Evolutionary conservation across 2,797 vertebrate genomes (phyloP), one percentile per base, ranked within the genome.

Genomic region (Alca torda): DNA sequence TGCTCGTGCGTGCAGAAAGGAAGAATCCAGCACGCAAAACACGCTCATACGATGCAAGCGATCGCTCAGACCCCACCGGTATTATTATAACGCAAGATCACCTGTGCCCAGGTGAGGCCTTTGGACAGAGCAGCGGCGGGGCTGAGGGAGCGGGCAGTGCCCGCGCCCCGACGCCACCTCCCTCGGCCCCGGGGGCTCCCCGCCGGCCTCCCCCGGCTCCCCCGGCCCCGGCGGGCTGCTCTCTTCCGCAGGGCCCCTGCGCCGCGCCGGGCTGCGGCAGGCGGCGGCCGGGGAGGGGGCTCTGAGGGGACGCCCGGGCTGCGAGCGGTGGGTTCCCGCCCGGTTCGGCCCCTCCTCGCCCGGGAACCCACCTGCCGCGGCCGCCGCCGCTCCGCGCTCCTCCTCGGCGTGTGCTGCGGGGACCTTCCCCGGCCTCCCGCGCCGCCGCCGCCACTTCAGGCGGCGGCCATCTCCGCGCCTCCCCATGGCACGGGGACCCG

Each of bases 31-130:
- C 33, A 2, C 1, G 4, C 16, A 8, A 5, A 26, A 4, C 54
- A 4, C 39, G 8, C 25, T 8, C 37, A 1, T 4, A 2, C 37
- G 5, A 1, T 1, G 31, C 20, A 5, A 31, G 56, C 5, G 3
- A 5, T 4, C 3, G 0, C 35, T 31, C 14, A 8, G 6, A 19
- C 15, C 57, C 23, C 56, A 20, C 50, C 18, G 1, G 6, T 0
- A 1, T 1, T 11, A 4, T 8, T 7, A 11, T 7, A 16, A 12
- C 0, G 63, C 37, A 5, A 6, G 8, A 17, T 4, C 64, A 37
- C 37, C 60, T 24, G 60, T 4, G 2, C 14, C 2, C 48, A 20
- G 39, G n/a, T 56, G 2, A 11, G 35, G 37, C 46, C 31, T 18
- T 8, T 11, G 23, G 24, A 48, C 64, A 15, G n/a, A 2, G n/a